Evolutionary conservation across 53 echinoderm and acorn worm species (phyloP), one percentile per base, ranked within the genome.

Genomic region (Holothuria scabra): DNA sequence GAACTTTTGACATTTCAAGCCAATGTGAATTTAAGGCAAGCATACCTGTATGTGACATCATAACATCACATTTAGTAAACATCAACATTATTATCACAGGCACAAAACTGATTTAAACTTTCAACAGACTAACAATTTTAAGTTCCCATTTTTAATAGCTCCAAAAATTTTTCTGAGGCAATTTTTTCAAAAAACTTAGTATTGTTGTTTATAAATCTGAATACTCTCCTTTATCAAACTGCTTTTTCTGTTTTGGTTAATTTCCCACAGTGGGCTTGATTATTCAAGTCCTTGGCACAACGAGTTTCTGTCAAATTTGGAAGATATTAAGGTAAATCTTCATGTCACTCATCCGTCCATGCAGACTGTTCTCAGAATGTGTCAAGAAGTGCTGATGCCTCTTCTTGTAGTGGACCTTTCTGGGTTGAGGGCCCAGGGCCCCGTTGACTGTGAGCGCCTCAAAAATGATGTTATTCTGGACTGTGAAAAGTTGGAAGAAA

Each of bases 301-400:
- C 26, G 88, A 89, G 28, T 99, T 66, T 33, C 12, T 91, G 7
- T 88, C 84, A 56, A 84, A 88, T 19, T 71, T 83, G 12, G 89
- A 93, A 30, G 60, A 55, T 28, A 99, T 99, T 83, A 85, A 38
- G 18, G 19, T 21, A 56, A 87, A 87, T 63, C 87, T 99, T 7
- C 94, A 99, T 82, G 91, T 95, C 86, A 99, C 94, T n/a, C 99
- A 99, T 84, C 94, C 94, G 1, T 95, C 93, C 83, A 99, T 95
- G 92, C 99, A 99, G 86, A 85, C 78, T 23, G 94, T 99, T 72
- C 89, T 99, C 12, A 63, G 81, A 56, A 93, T 94, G 66, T 94
- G 94, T 60, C 99, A 99, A 81, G 82, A 87, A 32, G 84, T 80
- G 70, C 86, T 99, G 3, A 90, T 89, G 10, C 59, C 67, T 24